Evolutionary conservation across 1,140 invertebrate genomes (phyloP).

Genomic region (Papilio xuthus): DNA sequence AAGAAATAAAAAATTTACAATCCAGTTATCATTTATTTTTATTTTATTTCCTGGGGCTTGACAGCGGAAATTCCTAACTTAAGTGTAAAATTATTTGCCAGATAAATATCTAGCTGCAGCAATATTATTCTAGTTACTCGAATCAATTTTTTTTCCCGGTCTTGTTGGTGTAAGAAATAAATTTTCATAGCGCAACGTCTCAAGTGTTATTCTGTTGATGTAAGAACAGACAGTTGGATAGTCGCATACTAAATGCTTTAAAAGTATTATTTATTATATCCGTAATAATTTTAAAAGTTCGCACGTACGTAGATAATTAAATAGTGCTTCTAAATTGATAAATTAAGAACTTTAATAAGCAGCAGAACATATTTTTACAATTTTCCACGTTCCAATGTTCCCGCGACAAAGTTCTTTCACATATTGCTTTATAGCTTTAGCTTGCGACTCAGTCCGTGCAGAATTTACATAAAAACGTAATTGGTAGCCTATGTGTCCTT

Average conservation of each 20-base stretch:
- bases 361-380: no score
- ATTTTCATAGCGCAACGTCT: conserved; percentile 41
- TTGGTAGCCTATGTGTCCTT: no score
- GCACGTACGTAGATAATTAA: background rate
- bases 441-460: no score
- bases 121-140: conserved; percentile 12
- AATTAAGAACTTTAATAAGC: no score
- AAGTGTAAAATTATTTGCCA: conserved; percentile 27
- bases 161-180: conserved; percentile 46
- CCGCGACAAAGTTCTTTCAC: no score
- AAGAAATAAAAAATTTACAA: background rate
- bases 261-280: background rate
- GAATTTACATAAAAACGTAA: no score
- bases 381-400: no score
- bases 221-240: conserved; percentile 32
- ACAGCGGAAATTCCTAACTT: background rate
- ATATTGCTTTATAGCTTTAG: no score
- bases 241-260: conserved; percentile 35
- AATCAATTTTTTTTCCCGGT: conserved; percentile 40
- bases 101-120: conserved; percentile 6
- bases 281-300: background rate
- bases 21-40: background rate
- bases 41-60: background rate
- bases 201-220: conserved; percentile 41
- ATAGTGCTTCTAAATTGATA: no score